Percentiles rank a stretch among this genome's conserved stretches.
Conservation (phyloP, 2,113 vertebrate genomes). For the Athene cunicularia region DNA sequence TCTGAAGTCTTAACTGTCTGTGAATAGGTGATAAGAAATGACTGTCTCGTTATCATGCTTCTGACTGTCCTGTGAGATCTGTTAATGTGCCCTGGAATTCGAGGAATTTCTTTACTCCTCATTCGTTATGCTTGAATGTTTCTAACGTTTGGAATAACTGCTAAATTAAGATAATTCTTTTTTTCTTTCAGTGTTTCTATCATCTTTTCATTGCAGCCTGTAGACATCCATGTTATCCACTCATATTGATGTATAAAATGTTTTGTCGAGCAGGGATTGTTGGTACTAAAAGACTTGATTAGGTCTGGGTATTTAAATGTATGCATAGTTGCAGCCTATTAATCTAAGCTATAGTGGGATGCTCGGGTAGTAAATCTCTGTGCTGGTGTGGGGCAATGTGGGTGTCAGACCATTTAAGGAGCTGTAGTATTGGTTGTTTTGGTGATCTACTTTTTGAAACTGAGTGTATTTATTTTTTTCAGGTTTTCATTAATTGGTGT, state of each 20-base stretch:
- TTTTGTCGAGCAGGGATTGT: background rate
- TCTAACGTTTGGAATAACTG: background rate
- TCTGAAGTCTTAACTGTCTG: slow-evolving; percentile 21
- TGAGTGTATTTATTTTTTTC: background rate
- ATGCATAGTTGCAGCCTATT: background rate
- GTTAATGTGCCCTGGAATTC: slow-evolving; percentile 59
- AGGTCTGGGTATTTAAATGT: background rate
- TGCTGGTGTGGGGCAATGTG: background rate
- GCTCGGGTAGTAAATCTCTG: background rate
- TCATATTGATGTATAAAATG: background rate
- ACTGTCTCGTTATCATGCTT: slow-evolving; percentile 17
- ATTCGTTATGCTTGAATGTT: slow-evolving; percentile 24
- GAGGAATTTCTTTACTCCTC: slow-evolving; percentile 52
- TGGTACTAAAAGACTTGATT: background rate
- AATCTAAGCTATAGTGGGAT: background rate
- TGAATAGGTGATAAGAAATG: slow-evolving; percentile 34
- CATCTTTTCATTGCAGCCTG: background rate
- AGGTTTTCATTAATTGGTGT: background rate
- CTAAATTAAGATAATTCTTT: background rate
- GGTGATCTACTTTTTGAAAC: background rate
- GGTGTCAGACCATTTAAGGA: background rate
- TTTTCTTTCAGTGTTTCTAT: background rate
- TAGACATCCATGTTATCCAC: background rate
- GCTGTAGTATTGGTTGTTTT: background rate
- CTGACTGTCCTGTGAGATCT: slow-evolving; percentile 41